These are phyloP conservation scores for Lutjanus campechanus DNA, from an alignment of 2,797 vertebrate genomes.

Conservation along the genomic window DNA sequence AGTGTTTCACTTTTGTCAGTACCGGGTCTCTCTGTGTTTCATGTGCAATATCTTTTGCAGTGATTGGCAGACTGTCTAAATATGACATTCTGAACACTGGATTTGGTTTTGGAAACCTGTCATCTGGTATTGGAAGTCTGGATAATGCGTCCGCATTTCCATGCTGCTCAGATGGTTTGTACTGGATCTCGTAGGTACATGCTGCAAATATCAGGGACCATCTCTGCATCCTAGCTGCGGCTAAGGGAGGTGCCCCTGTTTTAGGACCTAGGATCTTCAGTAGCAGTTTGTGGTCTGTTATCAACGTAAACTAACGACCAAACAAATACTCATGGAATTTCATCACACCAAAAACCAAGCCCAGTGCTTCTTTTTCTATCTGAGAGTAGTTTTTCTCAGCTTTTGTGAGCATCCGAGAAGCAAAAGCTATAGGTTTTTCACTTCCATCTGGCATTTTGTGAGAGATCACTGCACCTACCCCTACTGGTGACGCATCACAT, in stretches of 20 bases:
- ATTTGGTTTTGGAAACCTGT: slow-evolving; percentile 15
- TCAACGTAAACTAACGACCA: slow-evolving; percentile 16
- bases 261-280: slow-evolving; percentile 35
- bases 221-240: slow-evolving; percentile 33
- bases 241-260: slow-evolving; percentile 10
- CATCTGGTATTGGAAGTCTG: slow-evolving; percentile 2
- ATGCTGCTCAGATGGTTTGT: slow-evolving; percentile 44
- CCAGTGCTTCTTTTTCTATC: slow-evolving; percentile 29
- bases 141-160: slow-evolving; percentile 46
- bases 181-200: slow-evolving; percentile 48
- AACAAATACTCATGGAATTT: slow-evolving; percentile 21
- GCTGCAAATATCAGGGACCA: slow-evolving; percentile 38
- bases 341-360: slow-evolving; percentile 7
- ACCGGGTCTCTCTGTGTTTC: not conserved
- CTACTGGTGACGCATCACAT: slow-evolving; percentile 32
- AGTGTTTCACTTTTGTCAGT: not conserved
- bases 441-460: not conserved
- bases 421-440: slow-evolving; percentile 16
- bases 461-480: slow-evolving; percentile 50
- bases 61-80: not conserved
- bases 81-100: slow-evolving; percentile 21
- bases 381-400: slow-evolving; percentile 24
- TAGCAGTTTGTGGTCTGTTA: slow-evolving; percentile 36
- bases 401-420: slow-evolving; percentile 7
- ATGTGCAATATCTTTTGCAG: not conserved